Percentiles rank a stretch among this genome's conserved stretches.
These are phyloP conservation scores for Apeltes quadracus DNA, from an alignment of 2,113 vertebrate species.

Conservation along the genomic window DNA sequence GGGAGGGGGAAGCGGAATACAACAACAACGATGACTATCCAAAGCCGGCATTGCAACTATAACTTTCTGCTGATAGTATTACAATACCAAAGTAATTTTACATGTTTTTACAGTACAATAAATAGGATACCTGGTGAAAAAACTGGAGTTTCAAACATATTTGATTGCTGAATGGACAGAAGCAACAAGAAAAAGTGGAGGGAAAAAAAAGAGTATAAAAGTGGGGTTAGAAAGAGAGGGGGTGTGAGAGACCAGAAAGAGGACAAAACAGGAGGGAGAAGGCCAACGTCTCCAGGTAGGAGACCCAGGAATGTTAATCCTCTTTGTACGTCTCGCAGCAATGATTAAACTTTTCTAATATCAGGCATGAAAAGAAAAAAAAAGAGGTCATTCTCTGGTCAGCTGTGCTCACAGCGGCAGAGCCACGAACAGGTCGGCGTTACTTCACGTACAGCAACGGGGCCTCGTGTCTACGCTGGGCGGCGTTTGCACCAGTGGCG, in stretches of 20 bases:
- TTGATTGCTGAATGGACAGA: neutral
- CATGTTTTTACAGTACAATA: slow-evolving; percentile 1
- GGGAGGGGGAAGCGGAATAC: slow-evolving; percentile 14
- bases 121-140: neutral
- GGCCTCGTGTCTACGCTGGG: slow-evolving; percentile 8
- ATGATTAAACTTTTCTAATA: slow-evolving; percentile 82
- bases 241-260: slow-evolving; percentile 35
- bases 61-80: neutral
- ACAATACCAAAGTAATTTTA: neutral
- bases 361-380: slow-evolving; percentile 75
- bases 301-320: slow-evolving; percentile 82
- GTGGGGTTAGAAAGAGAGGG: slow-evolving; percentile 17
- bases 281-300: slow-evolving; percentile 68
- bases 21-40: slow-evolving; percentile 9
- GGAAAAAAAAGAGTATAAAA: slow-evolving; percentile 22
- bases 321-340: slow-evolving; percentile 77
- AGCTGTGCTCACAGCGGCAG: slow-evolving; percentile 52
- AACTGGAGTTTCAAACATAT: neutral
- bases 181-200: slow-evolving; percentile 26
- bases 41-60: neutral
- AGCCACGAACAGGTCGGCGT: slow-evolving; percentile 43
- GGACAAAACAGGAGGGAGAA: slow-evolving; percentile 60
- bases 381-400: slow-evolving; percentile 70
- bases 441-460: slow-evolving; percentile 10
- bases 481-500: neutral